phyloP scores from a whole-genome alignment of 2,888 invertebrate species.

The Pseudolycoriella hygida region DNA sequence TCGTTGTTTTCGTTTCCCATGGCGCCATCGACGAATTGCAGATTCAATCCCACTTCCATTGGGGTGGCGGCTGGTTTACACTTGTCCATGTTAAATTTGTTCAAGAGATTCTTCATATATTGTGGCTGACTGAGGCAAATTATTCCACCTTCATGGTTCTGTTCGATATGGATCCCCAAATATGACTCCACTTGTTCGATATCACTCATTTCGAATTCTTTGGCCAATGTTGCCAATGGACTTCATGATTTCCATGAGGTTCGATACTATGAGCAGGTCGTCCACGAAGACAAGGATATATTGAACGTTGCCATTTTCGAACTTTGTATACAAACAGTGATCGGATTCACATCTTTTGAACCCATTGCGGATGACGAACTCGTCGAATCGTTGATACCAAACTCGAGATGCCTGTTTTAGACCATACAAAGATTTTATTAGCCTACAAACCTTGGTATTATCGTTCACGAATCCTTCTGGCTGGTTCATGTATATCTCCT shows the following conservation, averaged over 20 bases:
- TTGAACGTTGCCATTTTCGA: background rate
- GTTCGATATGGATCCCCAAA: slow-evolving; percentile 8
- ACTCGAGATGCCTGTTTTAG: too few relatives aligned
- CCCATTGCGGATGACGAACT: slow-evolving; percentile 7
- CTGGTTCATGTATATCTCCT: too few relatives aligned
- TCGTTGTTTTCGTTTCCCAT: slow-evolving; percentile 2
- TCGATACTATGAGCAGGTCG: slow-evolving; percentile 7
- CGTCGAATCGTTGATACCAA: slow-evolving; percentile 10
- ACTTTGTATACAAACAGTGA: slow-evolving; percentile 8
- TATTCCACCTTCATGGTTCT: slow-evolving; percentile 4
- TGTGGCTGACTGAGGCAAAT: slow-evolving; percentile 9
- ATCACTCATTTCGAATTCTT: slow-evolving; percentile 10
- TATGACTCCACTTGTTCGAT: slow-evolving; percentile 9
- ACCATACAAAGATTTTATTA: too few relatives aligned
- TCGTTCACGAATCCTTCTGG: too few relatives aligned
- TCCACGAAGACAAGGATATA: slow-evolving; percentile 10
- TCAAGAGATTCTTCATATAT: slow-evolving; percentile 10
- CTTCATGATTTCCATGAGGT: background rate
- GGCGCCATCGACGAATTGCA: slow-evolving; percentile 5
- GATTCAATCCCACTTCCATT: slow-evolving; percentile 10
- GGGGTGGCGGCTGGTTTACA: slow-evolving; percentile 11
- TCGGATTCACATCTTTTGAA: slow-evolving; percentile 11
- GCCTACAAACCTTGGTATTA: too few relatives aligned
- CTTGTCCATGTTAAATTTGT: slow-evolving; percentile 11
- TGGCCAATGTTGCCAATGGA: background rate